Conservation (phyloP, 2,888 invertebrate species). For the Hermodice carunculata region DNA sequence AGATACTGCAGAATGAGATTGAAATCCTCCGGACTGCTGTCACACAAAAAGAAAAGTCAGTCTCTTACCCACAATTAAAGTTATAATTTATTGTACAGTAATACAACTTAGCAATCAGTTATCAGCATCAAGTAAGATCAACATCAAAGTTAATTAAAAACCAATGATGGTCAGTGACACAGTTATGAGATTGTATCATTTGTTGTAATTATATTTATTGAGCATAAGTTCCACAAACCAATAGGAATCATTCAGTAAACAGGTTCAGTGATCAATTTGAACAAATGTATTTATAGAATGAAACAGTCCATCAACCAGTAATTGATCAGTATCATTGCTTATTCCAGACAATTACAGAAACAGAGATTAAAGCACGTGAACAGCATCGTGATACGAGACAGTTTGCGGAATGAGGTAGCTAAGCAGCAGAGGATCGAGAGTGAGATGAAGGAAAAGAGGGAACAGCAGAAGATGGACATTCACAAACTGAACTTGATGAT, state of each 20-base stretch:
- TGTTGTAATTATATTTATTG: no score
- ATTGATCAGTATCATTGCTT: neutral
- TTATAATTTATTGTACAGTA: neutral
- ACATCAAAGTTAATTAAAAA: no score
- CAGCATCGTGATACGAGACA: conserved; percentile 66
- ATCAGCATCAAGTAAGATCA: no score
- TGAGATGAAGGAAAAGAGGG: conserved; percentile 64
- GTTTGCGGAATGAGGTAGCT: conserved; percentile 67
- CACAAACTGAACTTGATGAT: conserved; percentile 68
- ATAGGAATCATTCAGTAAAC: no score
- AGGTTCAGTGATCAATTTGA: no score
- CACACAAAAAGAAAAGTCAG: conserved; percentile 66
- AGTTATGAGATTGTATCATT: no score
- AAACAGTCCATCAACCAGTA: no score
- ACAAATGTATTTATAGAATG: neutral
- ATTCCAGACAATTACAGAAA: conserved; percentile 64
- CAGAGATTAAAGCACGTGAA: conserved; percentile 65
- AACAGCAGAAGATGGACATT: conserved; percentile 69
- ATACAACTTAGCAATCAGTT: neutral
- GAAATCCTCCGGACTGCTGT: conserved; percentile 69
- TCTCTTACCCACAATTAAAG: neutral
- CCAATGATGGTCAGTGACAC: no score
- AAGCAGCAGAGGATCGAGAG: conserved; percentile 66
- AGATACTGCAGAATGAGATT: conserved; percentile 69
- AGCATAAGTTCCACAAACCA: no score